Evolutionary conservation across 2,797 vertebrate genomes (phyloP).

Genomic region (Sebastes baramenuke): DNA sequence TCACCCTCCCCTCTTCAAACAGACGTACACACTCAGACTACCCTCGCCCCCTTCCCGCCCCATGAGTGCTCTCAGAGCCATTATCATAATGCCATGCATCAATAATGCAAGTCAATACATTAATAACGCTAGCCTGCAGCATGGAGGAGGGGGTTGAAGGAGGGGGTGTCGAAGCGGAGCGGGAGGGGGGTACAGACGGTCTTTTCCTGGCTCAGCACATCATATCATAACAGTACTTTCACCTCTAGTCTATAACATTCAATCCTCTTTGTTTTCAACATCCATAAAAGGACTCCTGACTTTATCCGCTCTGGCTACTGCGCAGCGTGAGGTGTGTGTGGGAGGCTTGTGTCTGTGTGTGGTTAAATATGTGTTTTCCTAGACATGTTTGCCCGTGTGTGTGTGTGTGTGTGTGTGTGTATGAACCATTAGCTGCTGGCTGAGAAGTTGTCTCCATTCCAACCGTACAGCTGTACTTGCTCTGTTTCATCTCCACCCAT

Average conservation of each 20-base stretch:
- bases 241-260: conserved; percentile 26
- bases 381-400: background rate
- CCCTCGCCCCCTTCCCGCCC: conserved; percentile 20
- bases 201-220: conserved; percentile 59
- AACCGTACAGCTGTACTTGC: conserved; percentile 45
- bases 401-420: conserved; percentile 18
- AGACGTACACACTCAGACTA: conserved; percentile 48
- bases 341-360: background rate
- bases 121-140: conserved; percentile 76
- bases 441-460: conserved; percentile 49
- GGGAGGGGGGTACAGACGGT: conserved; percentile 20
- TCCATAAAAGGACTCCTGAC: conserved; percentile 62
- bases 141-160: background rate
- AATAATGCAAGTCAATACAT: conserved; percentile 87
- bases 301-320: conserved; percentile 12
- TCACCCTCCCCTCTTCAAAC: conserved; percentile 27
- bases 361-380: background rate
- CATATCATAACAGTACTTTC: conserved; percentile 48
- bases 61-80: conserved; percentile 77
- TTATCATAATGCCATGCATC: conserved; percentile 86
- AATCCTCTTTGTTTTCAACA: conserved; percentile 56
- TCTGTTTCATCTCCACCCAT: conserved; percentile 62
- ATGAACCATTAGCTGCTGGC: conserved; percentile 32
- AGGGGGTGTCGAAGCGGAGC: background rate
- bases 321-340: conserved; percentile 7